Evolutionary conservation across 2,113 vertebrate species (phyloP).

Genomic region (Strix aluco): DNA sequence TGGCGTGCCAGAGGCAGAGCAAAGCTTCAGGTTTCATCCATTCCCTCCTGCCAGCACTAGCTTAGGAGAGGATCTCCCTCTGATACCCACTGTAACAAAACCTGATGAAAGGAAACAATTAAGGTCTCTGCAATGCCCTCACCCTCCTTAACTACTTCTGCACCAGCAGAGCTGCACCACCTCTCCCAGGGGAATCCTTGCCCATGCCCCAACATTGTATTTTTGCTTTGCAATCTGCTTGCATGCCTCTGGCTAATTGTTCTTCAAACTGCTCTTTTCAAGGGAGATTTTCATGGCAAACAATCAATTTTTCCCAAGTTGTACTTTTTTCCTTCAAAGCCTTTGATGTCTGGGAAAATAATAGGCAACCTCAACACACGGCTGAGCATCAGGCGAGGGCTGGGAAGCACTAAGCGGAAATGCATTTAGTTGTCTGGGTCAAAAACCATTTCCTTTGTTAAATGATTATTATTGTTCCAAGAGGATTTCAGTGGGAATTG

Average conservation of each 20-base stretch:
- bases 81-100: background rate
- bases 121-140: background rate
- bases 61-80: background rate
- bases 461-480: slow-evolving; percentile 70
- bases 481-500: slow-evolving; percentile 70
- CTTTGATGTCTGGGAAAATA: slow-evolving; percentile 67
- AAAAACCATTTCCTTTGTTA: slow-evolving; percentile 70
- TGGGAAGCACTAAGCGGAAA: slow-evolving; percentile 67
- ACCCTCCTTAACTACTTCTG: background rate
- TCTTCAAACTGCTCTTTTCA: slow-evolving; percentile 29
- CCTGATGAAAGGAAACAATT: background rate
- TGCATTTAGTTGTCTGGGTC: slow-evolving; percentile 67
- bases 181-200: background rate
- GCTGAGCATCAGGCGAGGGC: slow-evolving; percentile 55
- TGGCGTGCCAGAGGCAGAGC: background rate
- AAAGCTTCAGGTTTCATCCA: background rate
- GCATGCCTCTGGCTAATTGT: slow-evolving; percentile 13
- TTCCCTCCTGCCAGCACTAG: background rate
- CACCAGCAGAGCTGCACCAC: background rate
- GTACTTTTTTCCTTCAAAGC: slow-evolving; percentile 12
- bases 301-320: slow-evolving; percentile 25
- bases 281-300: slow-evolving; percentile 46
- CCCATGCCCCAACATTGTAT: accelerated
- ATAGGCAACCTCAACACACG: slow-evolving; percentile 63
- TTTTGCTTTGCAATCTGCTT: background rate